Evolutionary conservation across 2,888 invertebrate genomes (phyloP), one percentile per base, ranked within the genome.

Genomic region (Xestoiulus laeticollis): DNA sequence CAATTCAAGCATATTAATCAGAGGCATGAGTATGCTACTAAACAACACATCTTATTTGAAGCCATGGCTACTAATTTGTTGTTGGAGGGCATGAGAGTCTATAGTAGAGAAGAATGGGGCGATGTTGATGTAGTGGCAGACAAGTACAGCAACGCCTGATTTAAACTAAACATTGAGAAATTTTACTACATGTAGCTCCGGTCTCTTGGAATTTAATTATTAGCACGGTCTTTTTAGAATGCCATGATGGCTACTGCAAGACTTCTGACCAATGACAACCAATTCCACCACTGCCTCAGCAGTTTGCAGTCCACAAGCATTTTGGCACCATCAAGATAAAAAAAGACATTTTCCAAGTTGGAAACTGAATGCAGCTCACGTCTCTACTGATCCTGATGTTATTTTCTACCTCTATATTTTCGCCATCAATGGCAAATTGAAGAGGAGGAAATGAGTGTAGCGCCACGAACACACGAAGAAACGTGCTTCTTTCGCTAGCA

Each of bases 381-480:
- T 78, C 30, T 78, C 78, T 30, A 16, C 30, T 78, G 78, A 78
- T 78, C 78, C 78, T 30, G 78, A 78, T 78, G 78, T 78, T 78
- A 78, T 78, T 78, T 78, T 78, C 78, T 32, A 22, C 59, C 22
- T 12, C 78, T 78, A 32, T 78, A 78, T 78, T 78, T 78, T 78
- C 78, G 30, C 78, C 78, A 78, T 78, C 78, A 78, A 78, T 78
- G 30, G 78, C 78, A 78, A 78, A 78, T 78, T 78, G 78, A 78
- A 78, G 78, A 78, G 78, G 78, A 78, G 78, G 26, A 78, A 78
- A 78, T 78, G 78, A 78, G 78, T 78, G 78, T 78, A 78, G 78
- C 78, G 78, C 78, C 78, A 78, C 78, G 78, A 30, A 78, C 30
- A 32, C 78, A 78, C 78, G 59, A 59, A 59, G 78, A 78, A 78